Conservation (phyloP, 1,140 invertebrate species). For the Apis mellifera region Amel_HAv3.1 CM009942.2:9787001-9787500, state of each 20-base stretch:
- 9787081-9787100: not conserved
- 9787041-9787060: not conserved
- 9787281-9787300: not conserved
- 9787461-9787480: too few species aligned
- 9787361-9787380: not conserved
- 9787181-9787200: slow-evolving; percentile 14
- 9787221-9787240: slow-evolving; percentile 8
- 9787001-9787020: too few species aligned
- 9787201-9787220: slow-evolving; percentile 24
- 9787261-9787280: not conserved
- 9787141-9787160: slow-evolving; percentile 36
- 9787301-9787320: not conserved
- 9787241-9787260: slow-evolving; percentile 1
- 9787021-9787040: too few species aligned
- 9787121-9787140: slow-evolving; percentile 11
- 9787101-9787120: not conserved
- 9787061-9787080: not conserved
- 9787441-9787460: too few species aligned
- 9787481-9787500: too few species aligned
- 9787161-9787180: not conserved
- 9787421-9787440: too few species aligned
- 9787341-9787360: not conserved
- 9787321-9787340: not conserved
- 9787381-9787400: not conserved
- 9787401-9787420: too few species aligned